Base-by-base conservation (phyloP, 2,797 vertebrate genomes). In the Pteropus rufus region DNA sequence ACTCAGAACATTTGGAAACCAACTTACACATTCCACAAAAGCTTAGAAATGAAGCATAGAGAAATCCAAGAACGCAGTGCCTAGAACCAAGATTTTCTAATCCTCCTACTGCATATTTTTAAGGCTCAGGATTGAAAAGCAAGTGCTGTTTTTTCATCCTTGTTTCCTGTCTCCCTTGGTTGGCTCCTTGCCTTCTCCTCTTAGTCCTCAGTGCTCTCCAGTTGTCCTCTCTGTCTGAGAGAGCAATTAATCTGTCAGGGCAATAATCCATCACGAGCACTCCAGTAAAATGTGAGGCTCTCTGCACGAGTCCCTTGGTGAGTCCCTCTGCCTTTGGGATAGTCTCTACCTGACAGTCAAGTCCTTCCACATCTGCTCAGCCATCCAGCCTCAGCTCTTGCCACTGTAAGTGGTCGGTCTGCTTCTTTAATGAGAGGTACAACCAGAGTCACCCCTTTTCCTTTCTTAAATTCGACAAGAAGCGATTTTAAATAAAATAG, bases 1-100 rank as follows among this genome's bases (percentile, higher is more conserved):
- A 52, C 31, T n/a, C 77, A 94, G 77, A 81, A 46, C 11, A 23
- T 84, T 31, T 85, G 54, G 29, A 86, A 91, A 77, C 26, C 39
- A 56, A 7, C 73, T 56, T 62, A 29, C 60, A 36, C 24, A 34
- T 88, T 92, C 79, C 62, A 94, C 62, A 54, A 69, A 92, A 92
- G 77, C 77, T 94, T 36, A 95, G 31, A 58, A 39, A 79, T 0
- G 0, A 12, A 46, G 46, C 46, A 46, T 18, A 58, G 62, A 56
- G 29, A n/a, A n/a, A 44, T 91, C 7, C 14, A 83, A 89, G 93
- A 88, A 34, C 10, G 69, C 7, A 34, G 34, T 5, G 3, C 41
- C 52, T n/a, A 3, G 34, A 83, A 90, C 69, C 52, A 64, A 82
- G 84, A 39, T 26, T 83, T 93, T 65, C 58, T 89, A 29, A 34